Conservation (phyloP, 2,888 invertebrate genomes). For the Rambutsinella grinnellia region DNA sequence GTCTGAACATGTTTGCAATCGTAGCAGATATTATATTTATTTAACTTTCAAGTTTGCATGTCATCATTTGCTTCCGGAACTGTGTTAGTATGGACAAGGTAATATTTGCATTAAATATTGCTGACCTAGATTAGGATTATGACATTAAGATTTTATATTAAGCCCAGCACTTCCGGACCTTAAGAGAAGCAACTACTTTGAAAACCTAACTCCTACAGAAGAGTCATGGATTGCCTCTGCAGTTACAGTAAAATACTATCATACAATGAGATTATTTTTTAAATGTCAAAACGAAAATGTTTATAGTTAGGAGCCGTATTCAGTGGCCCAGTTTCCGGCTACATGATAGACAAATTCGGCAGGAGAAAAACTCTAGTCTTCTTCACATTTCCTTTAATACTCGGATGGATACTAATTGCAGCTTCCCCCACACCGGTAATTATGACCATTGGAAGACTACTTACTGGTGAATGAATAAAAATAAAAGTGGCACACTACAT, state of each 20-base stretch:
- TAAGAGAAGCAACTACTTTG: conserved; percentile 32
- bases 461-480: conserved; percentile 48
- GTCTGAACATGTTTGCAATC: neutral
- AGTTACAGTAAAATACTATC: conserved; percentile 67
- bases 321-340: conserved; percentile 59
- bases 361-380: conserved; percentile 51
- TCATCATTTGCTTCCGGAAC: conserved; percentile 53
- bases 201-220: conserved; percentile 70
- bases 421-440: conserved; percentile 66
- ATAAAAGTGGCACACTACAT: neutral
- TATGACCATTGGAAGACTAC: conserved; percentile 71
- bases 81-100: conserved; percentile 50
- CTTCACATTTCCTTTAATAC: conserved; percentile 68
- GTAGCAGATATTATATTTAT: neutral
- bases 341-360: conserved; percentile 52
- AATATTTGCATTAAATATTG: conserved; percentile 2
- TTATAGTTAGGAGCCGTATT: conserved; percentile 48
- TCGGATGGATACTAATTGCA: conserved; percentile 69
- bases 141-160: neutral
- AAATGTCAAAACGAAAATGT: neutral
- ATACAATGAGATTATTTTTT: neutral
- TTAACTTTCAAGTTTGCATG: conserved; percentile 35
- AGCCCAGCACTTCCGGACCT: conserved; percentile 57
- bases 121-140: neutral
- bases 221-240: conserved; percentile 74